Evolutionary conservation across 2,888 invertebrate species (phyloP).

Genomic region (Macaria notata): DNA sequence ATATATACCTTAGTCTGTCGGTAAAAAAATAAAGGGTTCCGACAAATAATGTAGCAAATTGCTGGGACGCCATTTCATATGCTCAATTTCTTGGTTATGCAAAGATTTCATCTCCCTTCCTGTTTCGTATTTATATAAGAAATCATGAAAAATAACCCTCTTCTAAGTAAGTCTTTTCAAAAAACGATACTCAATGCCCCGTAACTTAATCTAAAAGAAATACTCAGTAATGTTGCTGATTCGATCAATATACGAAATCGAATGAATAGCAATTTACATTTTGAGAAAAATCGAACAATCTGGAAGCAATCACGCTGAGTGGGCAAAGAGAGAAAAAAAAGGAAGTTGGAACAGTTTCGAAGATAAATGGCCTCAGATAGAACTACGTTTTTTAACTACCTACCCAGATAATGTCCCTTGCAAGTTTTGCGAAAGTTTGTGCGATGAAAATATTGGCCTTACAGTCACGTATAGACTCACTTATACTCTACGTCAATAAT

Average conservation of each 20-base stretch:
- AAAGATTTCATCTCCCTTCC: too few species aligned
- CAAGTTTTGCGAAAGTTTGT: background rate
- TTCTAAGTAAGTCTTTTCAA: conserved; percentile 17
- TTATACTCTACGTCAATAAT: too few species aligned
- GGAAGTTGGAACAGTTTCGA: conserved; percentile 4
- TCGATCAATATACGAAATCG: conserved; percentile 43
- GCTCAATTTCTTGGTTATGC: too few species aligned
- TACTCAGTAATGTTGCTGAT: conserved; percentile 21
- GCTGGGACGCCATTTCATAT: too few species aligned
- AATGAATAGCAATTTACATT: conserved; percentile 46
- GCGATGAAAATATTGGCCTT: too few species aligned
- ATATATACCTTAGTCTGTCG: too few species aligned
- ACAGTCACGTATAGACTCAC: too few species aligned
- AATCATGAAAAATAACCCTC: too few species aligned
- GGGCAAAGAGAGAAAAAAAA: conserved; percentile 12
- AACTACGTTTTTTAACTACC: background rate
- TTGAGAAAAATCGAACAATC: conserved; percentile 37
- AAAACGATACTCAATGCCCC: conserved; percentile 23
- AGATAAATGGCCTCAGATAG: background rate
- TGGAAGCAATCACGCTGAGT: conserved; percentile 41
- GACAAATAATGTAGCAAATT: too few species aligned
- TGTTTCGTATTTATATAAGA: too few species aligned
- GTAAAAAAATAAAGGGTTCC: too few species aligned
- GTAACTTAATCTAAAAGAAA: conserved; percentile 9
- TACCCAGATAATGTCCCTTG: background rate